Evolutionary conservation across 2,113 vertebrate species (phyloP).

Genomic region (Geococcyx californianus): DNA sequence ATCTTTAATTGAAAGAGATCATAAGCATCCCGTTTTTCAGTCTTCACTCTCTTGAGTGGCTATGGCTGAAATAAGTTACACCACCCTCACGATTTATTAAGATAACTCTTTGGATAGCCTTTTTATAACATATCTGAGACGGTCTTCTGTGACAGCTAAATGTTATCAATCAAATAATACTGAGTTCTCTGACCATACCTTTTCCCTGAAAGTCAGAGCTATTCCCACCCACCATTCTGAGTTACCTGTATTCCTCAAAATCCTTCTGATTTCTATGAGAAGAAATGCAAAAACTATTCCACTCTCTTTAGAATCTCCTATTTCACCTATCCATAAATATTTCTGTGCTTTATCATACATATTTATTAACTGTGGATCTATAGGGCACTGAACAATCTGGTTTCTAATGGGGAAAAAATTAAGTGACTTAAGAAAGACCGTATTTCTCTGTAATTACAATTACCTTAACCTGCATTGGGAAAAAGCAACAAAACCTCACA

Average conservation of each 20-base stretch:
- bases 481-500: not conserved
- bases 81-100: not conserved
- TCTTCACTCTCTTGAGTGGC: not conserved
- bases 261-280: not conserved
- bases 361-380: not conserved
- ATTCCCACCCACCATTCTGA: not conserved
- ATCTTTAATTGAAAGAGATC: not conserved
- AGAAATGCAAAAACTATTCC: not conserved
- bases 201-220: not conserved
- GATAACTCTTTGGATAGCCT: not conserved
- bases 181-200: accelerated
- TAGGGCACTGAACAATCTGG: not conserved
- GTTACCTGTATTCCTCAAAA: not conserved
- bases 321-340: not conserved
- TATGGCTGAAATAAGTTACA: not conserved
- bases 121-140: not conserved
- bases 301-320: not conserved
- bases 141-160: not conserved
- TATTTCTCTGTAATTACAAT: not conserved
- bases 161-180: not conserved
- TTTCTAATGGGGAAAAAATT: not conserved
- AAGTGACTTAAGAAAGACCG: not conserved
- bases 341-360: not conserved
- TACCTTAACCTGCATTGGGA: not conserved
- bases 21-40: not conserved